Evolutionary conservation across 2,888 invertebrate genomes (phyloP), one percentile per base, ranked within the genome.

Genomic region (Andrena hattorfiana): DNA sequence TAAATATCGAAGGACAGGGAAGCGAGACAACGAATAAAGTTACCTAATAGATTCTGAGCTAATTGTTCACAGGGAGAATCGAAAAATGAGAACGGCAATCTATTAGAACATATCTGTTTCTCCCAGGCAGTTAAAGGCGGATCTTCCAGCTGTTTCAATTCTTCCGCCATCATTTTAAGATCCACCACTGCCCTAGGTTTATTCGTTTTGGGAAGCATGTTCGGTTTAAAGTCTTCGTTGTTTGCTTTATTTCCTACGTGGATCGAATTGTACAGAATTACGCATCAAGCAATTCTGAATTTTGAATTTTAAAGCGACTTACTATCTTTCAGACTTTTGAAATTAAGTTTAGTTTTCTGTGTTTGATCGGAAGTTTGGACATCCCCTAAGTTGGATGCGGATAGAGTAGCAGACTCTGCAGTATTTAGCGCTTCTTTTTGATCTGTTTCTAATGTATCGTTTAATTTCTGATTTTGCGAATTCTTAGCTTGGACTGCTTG

Each of bases 1-100:
- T 0, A 13, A n/a, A 66, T 13, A 42, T 28, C 7, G 13, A 42
- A 35, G 26, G 54, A 1, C 20, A 16, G 59, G 23, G 6, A 1
- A 51, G 59, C 0, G n/a, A n/a, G 20, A 13, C 28, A 51, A 48
- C 16, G 59, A 20, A 49, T 10, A 23, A 70, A 23, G 23, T 68
- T 74, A 93, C 94, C 94, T 72, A 97, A 92, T 66, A 97, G 92
- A 83, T 93, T 94, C 88, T 95, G 94, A 0, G 96, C 96, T 85
- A 97, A 92, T 56, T 94, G 93, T 86, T 94, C 91, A 85, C 95
- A 94, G 1, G 94, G 92, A 28, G 93, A 89, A 87, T 95, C 91
- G 84, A 94, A 95, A 88, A 95, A 95, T 62, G 91, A 88, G 77
- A 87, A 90, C 6, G 81, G 74, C 13, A 94, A 81, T 89, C 92